These are phyloP conservation scores for Apamea anceps DNA, from an alignment of 2,888 invertebrate species.

Conservation along the genomic window DNA sequence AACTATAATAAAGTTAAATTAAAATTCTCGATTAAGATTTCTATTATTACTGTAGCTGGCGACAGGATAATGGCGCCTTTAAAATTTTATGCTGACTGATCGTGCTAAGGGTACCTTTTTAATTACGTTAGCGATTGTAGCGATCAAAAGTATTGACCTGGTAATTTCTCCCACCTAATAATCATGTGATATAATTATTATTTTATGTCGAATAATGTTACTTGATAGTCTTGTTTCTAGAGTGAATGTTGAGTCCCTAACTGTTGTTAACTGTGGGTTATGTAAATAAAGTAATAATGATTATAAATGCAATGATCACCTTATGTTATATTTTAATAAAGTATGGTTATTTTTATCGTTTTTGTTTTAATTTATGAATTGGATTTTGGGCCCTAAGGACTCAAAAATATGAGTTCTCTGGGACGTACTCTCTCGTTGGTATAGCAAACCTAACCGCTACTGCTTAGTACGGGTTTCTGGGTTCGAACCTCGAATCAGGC, in stretches of 20 bases:
- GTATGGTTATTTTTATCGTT: constrained; percentile 43
- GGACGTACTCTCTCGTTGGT: too few species aligned
- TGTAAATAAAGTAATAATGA: constrained; percentile 46
- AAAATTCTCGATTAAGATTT: background rate
- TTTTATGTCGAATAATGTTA: constrained; percentile 48
- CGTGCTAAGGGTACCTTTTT: background rate
- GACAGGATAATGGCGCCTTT: too few species aligned
- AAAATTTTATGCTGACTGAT: background rate
- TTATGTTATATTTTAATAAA: constrained; percentile 64
- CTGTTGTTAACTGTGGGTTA: constrained; percentile 51
- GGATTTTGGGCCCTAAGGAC: background rate
- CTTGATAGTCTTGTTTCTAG: constrained; percentile 41
- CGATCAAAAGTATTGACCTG: constrained; percentile 20
- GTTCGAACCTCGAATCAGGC: background rate
- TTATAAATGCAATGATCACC: constrained; percentile 45
- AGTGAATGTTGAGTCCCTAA: constrained; percentile 45
- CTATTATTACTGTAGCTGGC: background rate
- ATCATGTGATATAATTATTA: constrained; percentile 72
- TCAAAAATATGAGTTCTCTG: background rate
- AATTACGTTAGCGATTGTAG: background rate
- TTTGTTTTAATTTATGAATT: constrained; percentile 16
- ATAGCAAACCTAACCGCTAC: background rate
- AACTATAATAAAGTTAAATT: background rate
- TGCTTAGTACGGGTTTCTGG: background rate
- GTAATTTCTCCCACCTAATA: constrained; percentile 69